Percentiles rank a stretch among this genome's conserved stretches.
Evolutionary conservation across 2,113 vertebrate species (phyloP).

Genomic region (Xiphophorus hellerii): DNA sequence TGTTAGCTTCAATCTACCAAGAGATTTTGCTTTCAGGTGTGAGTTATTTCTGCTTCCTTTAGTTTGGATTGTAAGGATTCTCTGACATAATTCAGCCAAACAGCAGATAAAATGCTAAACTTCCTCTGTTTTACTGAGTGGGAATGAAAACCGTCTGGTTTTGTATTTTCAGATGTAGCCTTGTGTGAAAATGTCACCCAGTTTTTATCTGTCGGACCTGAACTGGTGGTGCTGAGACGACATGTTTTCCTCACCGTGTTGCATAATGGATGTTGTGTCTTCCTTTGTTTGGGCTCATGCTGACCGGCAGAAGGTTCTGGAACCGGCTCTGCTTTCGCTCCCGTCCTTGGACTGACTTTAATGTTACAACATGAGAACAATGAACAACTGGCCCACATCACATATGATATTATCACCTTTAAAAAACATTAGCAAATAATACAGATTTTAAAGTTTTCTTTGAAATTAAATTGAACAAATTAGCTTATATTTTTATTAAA

Average conservation of each 20-base stretch:
- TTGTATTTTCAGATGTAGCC: slow-evolving; percentile 9
- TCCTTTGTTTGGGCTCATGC: no score
- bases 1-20: no score
- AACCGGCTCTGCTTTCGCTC: slow-evolving; percentile 1
- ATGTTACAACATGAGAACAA: not conserved
- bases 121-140: no score
- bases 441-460: no score
- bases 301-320: slow-evolving; percentile 22
- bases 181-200: not conserved
- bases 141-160: not conserved
- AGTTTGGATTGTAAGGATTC: no score
- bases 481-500: no score
- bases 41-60: no score
- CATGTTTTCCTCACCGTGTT: slow-evolving; percentile 3
- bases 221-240: not conserved
- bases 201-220: slow-evolving; percentile 4
- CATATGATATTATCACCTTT: no score
- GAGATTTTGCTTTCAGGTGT: no score
- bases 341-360: slow-evolving; percentile 10
- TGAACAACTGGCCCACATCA: not conserved
- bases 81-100: not conserved
- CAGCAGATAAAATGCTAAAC: not conserved
- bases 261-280: slow-evolving; percentile 24
- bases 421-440: no score
- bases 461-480: no score